Base-by-base conservation (phyloP, 1,140 invertebrate genomes). In the Trichomalopsis sarcophagae region DNA sequence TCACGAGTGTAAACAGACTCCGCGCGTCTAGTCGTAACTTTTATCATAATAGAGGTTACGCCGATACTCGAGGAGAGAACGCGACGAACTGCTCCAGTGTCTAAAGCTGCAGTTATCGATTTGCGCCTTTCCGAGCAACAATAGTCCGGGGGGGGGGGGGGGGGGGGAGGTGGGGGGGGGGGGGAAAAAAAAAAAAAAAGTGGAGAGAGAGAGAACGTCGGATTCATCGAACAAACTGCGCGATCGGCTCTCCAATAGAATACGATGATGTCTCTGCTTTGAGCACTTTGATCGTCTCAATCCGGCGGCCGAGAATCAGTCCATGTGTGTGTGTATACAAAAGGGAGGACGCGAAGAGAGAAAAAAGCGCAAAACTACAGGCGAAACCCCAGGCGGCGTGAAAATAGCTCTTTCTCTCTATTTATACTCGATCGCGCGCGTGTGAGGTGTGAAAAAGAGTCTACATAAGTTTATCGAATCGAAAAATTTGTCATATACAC, bases 281-380 rank as follows among this genome's bases (percentile, higher is more conserved):
- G 33, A 36, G 82, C 76, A 33, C 75, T 84, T 79, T 79, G 82
- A 84, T 84, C 76, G 82, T 84, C 76, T 79, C 82, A 73, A 71
- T 84, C 82, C 69, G 73, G 33, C 55, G 21, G 74, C 73, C 40
- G 40, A 7, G 40, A 10, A 40, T 40, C 9, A 40, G 40, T 40
- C 40, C 9, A 1, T 9, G 40, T 40, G 40, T 9, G 40, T 40
- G 40, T 7, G 40, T 40, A 11, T 30, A 69, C 66, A 40, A 40
- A 40, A 40, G 40, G 40, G 40, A 40, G 40, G 40, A 40, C 40
- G 33, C 33, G 33, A 0, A 40, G 40, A 40, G 7, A 0, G 40
- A 10, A 44, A 66, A 66, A 7, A 17, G 62, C 5, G 62, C 62
- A n/a, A 66, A 36, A 36, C 33, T 17, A 66, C 17, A 50, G 69